Conservation (phyloP, 2,888 invertebrate genomes). For the Chamaedrilus cognettii region DNA sequence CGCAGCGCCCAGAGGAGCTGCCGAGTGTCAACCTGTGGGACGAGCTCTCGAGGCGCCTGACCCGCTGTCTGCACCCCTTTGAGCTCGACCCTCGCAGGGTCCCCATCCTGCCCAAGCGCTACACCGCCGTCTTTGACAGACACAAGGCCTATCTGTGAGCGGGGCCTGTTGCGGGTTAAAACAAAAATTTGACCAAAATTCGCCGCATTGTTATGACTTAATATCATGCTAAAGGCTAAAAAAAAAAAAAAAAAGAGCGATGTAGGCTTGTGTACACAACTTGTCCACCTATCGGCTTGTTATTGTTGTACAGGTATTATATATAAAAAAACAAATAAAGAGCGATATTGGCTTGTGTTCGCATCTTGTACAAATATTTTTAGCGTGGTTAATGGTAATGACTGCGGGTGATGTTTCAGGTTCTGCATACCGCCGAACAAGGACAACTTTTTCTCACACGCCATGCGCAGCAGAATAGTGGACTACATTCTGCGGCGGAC, state of each 20-base stretch:
- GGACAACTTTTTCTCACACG: conserved; percentile 82
- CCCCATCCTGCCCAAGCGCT: conserved; percentile 76
- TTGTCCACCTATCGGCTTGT: no score
- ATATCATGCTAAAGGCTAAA: no score
- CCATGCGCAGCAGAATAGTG: conserved; percentile 83
- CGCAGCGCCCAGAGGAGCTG: conserved; percentile 34
- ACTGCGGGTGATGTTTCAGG: conserved; percentile 64
- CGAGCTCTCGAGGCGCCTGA: conserved; percentile 22
- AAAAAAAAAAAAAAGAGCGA: no score
- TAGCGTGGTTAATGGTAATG: no score
- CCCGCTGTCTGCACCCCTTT: conserved; percentile 66
- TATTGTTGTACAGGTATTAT: neutral
- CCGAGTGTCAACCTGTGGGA: conserved; percentile 33
- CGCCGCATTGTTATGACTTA: no score
- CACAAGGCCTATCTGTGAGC: conserved; percentile 91
- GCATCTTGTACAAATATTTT: neutral
- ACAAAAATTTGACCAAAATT: no score
- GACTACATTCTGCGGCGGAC: conserved; percentile 90
- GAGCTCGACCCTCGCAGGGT: conserved; percentile 73
- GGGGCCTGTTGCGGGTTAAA: conserved; percentile 68
- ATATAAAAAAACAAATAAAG: no score
- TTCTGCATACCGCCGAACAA: conserved; percentile 74
- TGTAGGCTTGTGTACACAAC: no score
- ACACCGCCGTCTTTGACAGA: conserved; percentile 85
- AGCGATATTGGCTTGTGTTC: neutral